Base-by-base conservation (phyloP, 2,113 vertebrate species). In the Rallus limicola region DNA sequence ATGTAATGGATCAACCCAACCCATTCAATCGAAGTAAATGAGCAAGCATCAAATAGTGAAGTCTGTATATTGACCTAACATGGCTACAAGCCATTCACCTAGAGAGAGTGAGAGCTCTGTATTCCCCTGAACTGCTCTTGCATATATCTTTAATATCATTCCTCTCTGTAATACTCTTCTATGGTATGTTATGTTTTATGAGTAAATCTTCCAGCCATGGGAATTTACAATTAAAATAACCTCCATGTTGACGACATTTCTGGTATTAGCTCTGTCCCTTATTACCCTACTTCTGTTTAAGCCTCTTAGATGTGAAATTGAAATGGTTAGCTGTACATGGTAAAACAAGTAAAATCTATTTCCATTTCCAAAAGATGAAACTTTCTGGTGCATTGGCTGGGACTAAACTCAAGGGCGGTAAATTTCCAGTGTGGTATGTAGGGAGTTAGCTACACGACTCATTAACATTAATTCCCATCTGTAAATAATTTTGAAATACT, bases 401-500 rank as follows among this genome's bases (percentile, higher is more conserved):
- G 91, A 93, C 58, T 93, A 95, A 96, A 90, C 85, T 93, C 25
- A 16, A 97, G 93, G 89, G 90, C 26, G 68, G 96, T 97, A 97
- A 95, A 94, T 92, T 95, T 93, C 79, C 84, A 74, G n/a, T 82
- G 15, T 25, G 40, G 85, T 92, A 29, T 24, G 20, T 76, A 64
- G 80, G 86, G 95, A 94, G 83, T 97, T 97, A 92, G 94, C 97
- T 96, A 85, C 91, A 95, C 1, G 93, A 84, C 94, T 97, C 92
- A 97, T 97, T 97, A 97, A 89, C 93, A 82, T 97, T 95, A 97
- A 97, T 97, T 98, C 93, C 95, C 96, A 95, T 95, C 86, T 97
- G 91, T 90, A 97, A 97, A 97, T 96, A 96, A 90, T 96, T 95
- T 93, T 97, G 95, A 96, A 98, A 97, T 86, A 91, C 85, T 94